Percentiles rank a stretch among this genome's conserved stretches.
phyloP scores from a whole-genome alignment of 2,888 invertebrate genomes.

The Pterostichus madidus region DNA sequence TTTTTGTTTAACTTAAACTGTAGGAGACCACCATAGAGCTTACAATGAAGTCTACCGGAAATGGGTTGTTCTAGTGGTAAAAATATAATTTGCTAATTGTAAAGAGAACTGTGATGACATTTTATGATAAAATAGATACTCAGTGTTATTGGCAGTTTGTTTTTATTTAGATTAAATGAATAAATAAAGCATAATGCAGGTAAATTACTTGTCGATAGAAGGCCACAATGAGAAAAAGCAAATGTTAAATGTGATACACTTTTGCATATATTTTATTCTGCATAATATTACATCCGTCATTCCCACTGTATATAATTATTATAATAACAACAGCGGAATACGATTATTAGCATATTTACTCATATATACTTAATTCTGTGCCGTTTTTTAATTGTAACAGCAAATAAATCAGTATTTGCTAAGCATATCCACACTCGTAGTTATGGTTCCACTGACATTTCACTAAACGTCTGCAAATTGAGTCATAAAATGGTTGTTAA shows the following conservation, averaged over 20 bases:
- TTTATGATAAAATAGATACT: not conserved
- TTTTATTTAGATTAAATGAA: slow-evolving; percentile 31
- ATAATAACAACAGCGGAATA: slow-evolving; percentile 38
- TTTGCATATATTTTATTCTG: slow-evolving; percentile 55
- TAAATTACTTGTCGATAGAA: slow-evolving; percentile 47
- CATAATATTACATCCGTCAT: slow-evolving; percentile 58
- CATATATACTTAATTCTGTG: slow-evolving; percentile 21
- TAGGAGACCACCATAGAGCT: no score
- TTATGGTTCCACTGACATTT: slow-evolving; percentile 35
- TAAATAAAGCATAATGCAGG: slow-evolving; percentile 25
- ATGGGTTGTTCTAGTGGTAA: no score
- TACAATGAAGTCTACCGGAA: no score
- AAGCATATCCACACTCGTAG: not conserved
- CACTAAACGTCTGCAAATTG: slow-evolving; percentile 24
- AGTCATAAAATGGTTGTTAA: slow-evolving; percentile 39
- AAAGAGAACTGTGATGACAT: no score
- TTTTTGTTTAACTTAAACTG: no score
- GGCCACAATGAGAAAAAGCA: slow-evolving; percentile 45
- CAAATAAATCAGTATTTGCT: no score
- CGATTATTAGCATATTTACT: slow-evolving; percentile 34
- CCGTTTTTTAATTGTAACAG: slow-evolving; percentile 11
- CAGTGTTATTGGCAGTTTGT: not conserved
- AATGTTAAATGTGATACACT: slow-evolving; percentile 57
- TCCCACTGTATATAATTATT: slow-evolving; percentile 30
- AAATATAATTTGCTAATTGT: no score